Conservation (phyloP, 2,888 invertebrate genomes). For the Nomada flava region DNA sequence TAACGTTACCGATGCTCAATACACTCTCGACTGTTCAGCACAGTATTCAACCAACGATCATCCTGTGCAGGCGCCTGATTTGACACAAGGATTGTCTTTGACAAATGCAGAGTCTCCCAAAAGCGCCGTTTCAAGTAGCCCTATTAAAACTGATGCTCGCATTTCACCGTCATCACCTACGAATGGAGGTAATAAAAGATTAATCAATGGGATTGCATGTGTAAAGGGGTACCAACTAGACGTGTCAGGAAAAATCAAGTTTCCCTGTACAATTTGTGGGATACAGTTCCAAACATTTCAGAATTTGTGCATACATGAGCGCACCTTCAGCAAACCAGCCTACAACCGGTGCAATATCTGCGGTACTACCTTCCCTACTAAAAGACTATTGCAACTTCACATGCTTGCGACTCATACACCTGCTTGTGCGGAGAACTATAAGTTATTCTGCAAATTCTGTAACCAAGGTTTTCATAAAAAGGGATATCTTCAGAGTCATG, state of each 20-base stretch:
- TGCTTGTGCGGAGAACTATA: neutral
- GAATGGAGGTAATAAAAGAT: neutral
- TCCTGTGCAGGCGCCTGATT: no score
- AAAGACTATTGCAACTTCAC: slow-evolving; percentile 57
- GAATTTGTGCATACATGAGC: slow-evolving; percentile 54
- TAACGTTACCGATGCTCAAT: no score
- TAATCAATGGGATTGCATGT: neutral
- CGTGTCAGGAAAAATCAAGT: neutral
- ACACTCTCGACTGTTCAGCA: no score
- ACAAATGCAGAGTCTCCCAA: no score
- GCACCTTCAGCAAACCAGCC: slow-evolving; percentile 21
- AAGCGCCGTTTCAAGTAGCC: no score
- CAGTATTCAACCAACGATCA: no score
- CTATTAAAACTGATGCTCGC: neutral
- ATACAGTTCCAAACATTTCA: slow-evolving; percentile 43
- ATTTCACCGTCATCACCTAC: neutral
- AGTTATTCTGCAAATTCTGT: slow-evolving; percentile 66
- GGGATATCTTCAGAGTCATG: slow-evolving; percentile 61
- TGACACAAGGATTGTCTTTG: no score
- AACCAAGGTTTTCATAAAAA: slow-evolving; percentile 68
- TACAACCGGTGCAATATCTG: slow-evolving; percentile 60
- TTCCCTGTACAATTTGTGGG: slow-evolving; percentile 59
- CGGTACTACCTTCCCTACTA: slow-evolving; percentile 61
- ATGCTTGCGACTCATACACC: slow-evolving; percentile 56
- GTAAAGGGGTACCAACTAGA: slow-evolving; percentile 11